Percentiles rank a stretch among this genome's conserved stretches.
Evolutionary conservation across 2,113 vertebrate genomes (phyloP).

Genomic region (Cyprinodon brontotheroides): DNA sequence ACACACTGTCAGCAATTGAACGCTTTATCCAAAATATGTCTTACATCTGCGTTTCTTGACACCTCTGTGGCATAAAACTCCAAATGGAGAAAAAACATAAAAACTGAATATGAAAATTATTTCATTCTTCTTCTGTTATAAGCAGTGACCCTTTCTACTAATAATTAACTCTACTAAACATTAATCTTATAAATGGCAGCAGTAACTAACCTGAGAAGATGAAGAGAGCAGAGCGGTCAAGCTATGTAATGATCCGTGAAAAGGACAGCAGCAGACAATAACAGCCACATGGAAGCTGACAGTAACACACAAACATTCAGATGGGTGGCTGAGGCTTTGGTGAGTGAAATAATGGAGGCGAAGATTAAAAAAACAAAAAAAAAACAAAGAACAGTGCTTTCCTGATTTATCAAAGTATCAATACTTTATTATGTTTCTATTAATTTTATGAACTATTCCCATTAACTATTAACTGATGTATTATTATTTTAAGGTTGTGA

Average conservation of each 20-base stretch:
- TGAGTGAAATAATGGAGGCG: constrained; percentile 3
- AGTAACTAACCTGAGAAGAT: not conserved
- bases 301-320: not conserved
- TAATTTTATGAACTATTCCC: not conserved
- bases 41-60: not conserved
- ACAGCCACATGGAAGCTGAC: not conserved
- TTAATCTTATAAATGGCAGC: constrained; percentile 23
- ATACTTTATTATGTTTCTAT: constrained; percentile 1
- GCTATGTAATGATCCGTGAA: constrained; percentile 32
- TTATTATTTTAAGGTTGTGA: too few species aligned
- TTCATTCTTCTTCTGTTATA: not conserved
- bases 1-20: too few species aligned
- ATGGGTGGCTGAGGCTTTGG: not conserved
- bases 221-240: not conserved
- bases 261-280: constrained; percentile 25
- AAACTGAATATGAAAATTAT: too few species aligned
- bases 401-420: not conserved
- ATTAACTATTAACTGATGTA: too few species aligned
- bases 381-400: not conserved
- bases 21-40: not conserved
- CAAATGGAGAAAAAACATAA: not conserved
- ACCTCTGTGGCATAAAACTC: not conserved
- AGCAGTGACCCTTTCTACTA: not conserved
- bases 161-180: constrained; percentile 24
- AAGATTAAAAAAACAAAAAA: too few species aligned